Evolutionary conservation across 2,888 invertebrate species (phyloP), one percentile per base, ranked within the genome.

Genomic region (Lissonota sp.): DNA sequence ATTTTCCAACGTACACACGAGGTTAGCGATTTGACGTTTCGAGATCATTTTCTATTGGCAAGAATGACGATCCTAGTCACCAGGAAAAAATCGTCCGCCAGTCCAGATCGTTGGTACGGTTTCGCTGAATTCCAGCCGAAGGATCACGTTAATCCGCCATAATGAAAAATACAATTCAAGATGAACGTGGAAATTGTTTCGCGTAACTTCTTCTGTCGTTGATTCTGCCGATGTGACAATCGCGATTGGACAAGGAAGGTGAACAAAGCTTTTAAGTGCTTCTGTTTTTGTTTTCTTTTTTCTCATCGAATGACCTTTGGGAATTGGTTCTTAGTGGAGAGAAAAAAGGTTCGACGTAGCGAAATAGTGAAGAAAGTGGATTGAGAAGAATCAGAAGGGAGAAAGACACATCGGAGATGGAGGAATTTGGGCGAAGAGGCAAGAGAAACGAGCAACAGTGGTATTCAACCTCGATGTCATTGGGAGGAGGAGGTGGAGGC

Each of bases 381-480:
- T 26, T 26, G 6, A 12, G 10, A 10, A n/a, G n/a, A 51, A n/a
- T 0, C 37, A 14, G 46, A 55, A 42, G 67, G 40, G 40, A 8
- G 40, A 62, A 70, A 57, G 60, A 63, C 26, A 64, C 58, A 44
- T 44, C 73, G 49, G 26, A 72, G 69, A 91, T 91, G 91, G 90
- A 91, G 84, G 90, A 91, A 86, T 85, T 84, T 69, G 84, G 83
- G 85, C 86, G 84, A 75, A 87, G 86, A 79, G 84, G 87, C 62
- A 78, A 74, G 44, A 80, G 79, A 57, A 77, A 53, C 73, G 82
- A 83, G 77, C 87, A 88, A 79, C 92, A 91, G 90, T 91, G 92
- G 90, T 88, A 89, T 84, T 84, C 90, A 85, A 84, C 86, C 39
- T 66, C 73, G 10, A 57, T 64, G 7, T 12, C 78, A 6, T 42